Evolutionary conservation across 2,113 vertebrate genomes (phyloP), one percentile per base, ranked within the genome.

Genomic region (Nansenia antarctica): DNA sequence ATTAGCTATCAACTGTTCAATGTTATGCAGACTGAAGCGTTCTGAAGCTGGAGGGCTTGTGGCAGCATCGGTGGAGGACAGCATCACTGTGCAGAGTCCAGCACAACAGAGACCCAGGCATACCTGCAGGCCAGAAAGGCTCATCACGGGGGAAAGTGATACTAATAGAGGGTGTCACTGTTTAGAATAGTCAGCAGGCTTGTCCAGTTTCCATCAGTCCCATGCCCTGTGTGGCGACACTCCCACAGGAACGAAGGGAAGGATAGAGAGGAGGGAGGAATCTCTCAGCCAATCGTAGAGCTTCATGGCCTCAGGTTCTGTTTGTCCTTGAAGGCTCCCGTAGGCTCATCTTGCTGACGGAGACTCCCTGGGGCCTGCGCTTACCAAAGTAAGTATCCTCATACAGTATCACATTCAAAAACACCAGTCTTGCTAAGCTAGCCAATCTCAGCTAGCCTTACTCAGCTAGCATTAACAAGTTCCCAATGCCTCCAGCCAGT

Each of bases 291-390:
- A n/a, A 12, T 72, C 62, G 47, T 53, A 18, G 53, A n/a, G 55
- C 69, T 47, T 0, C 27, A 5, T 47, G 62, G 76, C 85, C 75
- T 57, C 70, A 22, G 75, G 77, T 70, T 63, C 37, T 62, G 42
- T 66, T 63, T 42, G 42, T 81, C 71, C 73, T 45, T 31, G 32
- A 59, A 71, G 65, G 20, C 54, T 37, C 24, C 49, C 31, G 34
- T 32, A 42, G 35, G 55, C 63, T 68, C 42, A 49, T 7, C 35
- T 71, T 52, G 65, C 57, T 22, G 35, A 61, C 47, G 72, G 62
- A 59, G 37, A 83, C 67, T 55, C 75, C 72, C 69, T 49, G 62
- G 9, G 75, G 66, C 32, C 30, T 24, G 22, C n/a, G n/a, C n/a
- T n/a, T n/a, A n/a, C n/a, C n/a, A n/a, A n/a, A n/a, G n/a, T n/a